Percentiles rank a stretch among this genome's conserved stretches.
phyloP scores from a whole-genome alignment of 2,888 invertebrate species.

The Hydraecia micacea region DNA sequence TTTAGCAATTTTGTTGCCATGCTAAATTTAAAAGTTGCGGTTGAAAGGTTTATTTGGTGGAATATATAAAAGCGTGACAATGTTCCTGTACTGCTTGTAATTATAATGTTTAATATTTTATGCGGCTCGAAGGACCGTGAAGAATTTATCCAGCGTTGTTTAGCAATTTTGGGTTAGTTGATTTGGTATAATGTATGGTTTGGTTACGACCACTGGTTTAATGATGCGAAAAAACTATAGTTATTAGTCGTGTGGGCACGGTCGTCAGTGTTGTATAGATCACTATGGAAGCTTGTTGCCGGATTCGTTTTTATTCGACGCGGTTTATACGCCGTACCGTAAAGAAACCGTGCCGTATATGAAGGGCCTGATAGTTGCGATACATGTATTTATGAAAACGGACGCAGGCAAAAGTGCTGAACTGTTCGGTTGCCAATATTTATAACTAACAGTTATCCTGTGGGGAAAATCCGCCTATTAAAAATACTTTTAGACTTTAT shows the following conservation, averaged over 20 bases:
- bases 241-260: not conserved
- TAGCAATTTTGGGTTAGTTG: not conserved
- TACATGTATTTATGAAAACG: not conserved
- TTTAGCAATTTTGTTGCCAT: conserved; percentile 40
- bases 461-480: not conserved
- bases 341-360: too few relatives aligned
- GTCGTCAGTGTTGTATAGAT: not conserved
- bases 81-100: not conserved
- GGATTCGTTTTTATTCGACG: too few relatives aligned
- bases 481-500: not conserved
- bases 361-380: not conserved
- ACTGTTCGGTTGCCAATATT: not conserved
- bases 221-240: not conserved
- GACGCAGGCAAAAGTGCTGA: too few relatives aligned
- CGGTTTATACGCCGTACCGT: too few relatives aligned
- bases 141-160: not conserved
- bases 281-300: not conserved
- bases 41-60: not conserved
- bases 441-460: not conserved
- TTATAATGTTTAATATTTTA: too few relatives aligned
- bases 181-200: not conserved
- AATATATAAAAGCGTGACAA: not conserved
- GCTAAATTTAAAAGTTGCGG: conserved; percentile 22
- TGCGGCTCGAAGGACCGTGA: not conserved
- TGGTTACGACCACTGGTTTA: not conserved